phyloP scores from a whole-genome alignment of 2,888 invertebrate genomes.

The Sipunculus nudus region DNA sequence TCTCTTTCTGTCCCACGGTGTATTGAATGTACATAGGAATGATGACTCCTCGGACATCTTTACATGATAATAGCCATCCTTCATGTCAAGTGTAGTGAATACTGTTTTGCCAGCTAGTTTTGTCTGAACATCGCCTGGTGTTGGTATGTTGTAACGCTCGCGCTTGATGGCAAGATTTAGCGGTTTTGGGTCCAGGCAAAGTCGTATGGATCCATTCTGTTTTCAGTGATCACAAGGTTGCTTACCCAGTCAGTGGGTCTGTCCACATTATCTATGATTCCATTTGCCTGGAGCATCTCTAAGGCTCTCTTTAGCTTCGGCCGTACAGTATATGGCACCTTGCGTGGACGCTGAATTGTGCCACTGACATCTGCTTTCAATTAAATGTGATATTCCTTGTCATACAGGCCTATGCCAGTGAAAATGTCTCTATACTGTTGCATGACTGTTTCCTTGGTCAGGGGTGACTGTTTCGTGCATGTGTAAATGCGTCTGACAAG shows the following conservation, averaged over 20 bases:
- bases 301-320: constrained; percentile 16
- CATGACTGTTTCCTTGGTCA: constrained; percentile 7
- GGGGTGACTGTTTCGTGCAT: too few species aligned
- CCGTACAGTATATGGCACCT: constrained; percentile 17
- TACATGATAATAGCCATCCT: constrained; percentile 39
- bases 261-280: constrained; percentile 24
- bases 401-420: constrained; percentile 9
- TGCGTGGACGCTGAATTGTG: constrained; percentile 20
- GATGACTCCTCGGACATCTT: constrained; percentile 30
- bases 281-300: constrained; percentile 20
- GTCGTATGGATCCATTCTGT: constrained; percentile 24
- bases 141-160: constrained; percentile 27
- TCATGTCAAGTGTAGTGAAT: constrained; percentile 32
- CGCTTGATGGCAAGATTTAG: constrained; percentile 29
- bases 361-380: constrained; percentile 11
- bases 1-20: constrained; percentile 28
- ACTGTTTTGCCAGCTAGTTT: constrained; percentile 27
- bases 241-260: constrained; percentile 39
- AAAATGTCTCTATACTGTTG: constrained; percentile 12
- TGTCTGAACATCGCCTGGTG: constrained; percentile 18
- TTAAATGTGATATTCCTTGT: constrained; percentile 18
- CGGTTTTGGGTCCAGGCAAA: constrained; percentile 27
- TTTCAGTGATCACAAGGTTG: constrained; percentile 30
- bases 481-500: constrained; percentile 6
- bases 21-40: constrained; percentile 37